These are phyloP conservation scores for Pseudachorutes palmiensis DNA, from an alignment of 1,140 invertebrate genomes.

Conservation along the genomic window DNA sequence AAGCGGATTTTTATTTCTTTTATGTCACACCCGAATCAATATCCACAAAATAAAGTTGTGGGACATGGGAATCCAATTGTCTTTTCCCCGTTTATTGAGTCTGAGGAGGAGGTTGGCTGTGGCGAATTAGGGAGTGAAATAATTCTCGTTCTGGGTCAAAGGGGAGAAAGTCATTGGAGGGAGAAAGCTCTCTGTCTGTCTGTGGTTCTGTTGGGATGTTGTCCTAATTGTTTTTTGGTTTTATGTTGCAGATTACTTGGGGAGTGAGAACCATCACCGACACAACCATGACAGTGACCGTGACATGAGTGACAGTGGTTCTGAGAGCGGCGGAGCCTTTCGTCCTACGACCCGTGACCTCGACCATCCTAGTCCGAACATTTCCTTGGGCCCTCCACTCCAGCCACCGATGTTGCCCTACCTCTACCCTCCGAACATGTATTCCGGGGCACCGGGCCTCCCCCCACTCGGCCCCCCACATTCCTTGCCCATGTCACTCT, in stretches of 20 bases:
- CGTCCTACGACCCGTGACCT: constrained; percentile 57
- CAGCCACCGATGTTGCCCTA: constrained; percentile 79
- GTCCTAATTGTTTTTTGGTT: background rate
- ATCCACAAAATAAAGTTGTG: constrained; percentile 36
- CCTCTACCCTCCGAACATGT: constrained; percentile 73
- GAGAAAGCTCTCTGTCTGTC: no score
- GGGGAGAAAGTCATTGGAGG: no score
- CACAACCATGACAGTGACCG: constrained; percentile 39
- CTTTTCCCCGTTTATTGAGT: constrained; percentile 16
- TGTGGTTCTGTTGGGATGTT: no score
- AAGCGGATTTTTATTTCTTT: constrained; percentile 38
- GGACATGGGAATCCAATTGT: constrained; percentile 38
- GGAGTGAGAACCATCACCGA: constrained; percentile 24
- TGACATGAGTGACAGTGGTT: constrained; percentile 41
- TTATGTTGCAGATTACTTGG: constrained; percentile 28
- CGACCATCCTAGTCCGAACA: constrained; percentile 70
- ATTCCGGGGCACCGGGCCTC: constrained; percentile 51
- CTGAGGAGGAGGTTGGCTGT: no score
- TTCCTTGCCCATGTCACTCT: constrained; percentile 42
- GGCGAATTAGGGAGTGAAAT: no score
- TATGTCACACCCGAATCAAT: constrained; percentile 34
- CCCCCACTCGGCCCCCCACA: constrained; percentile 49
- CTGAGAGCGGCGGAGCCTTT: constrained; percentile 42
- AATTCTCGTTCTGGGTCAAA: no score
- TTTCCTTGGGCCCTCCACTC: constrained; percentile 75